Evolutionary conservation across 2,113 vertebrate species (phyloP).

Genomic region (Synodontis membranacea): DNA sequence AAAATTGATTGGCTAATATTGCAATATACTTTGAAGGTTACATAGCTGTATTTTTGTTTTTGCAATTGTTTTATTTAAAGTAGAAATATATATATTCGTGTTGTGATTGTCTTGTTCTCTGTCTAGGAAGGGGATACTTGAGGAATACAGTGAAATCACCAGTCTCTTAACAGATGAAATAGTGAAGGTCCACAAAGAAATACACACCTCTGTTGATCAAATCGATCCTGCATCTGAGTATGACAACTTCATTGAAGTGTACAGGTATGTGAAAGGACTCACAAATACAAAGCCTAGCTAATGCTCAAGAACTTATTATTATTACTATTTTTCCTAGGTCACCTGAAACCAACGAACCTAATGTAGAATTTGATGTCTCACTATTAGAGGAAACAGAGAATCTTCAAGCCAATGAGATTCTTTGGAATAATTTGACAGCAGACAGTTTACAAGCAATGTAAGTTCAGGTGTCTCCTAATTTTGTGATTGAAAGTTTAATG

Average conservation of each 20-base stretch:
- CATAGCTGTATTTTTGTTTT: background rate
- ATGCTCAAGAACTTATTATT: background rate
- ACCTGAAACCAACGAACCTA: constrained; percentile 79
- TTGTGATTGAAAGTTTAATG: background rate
- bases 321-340: constrained; percentile 70
- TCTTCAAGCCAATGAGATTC: constrained; percentile 90
- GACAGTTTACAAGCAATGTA: constrained; percentile 89
- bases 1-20: too few species aligned
- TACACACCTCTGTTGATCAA: constrained; percentile 85
- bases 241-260: constrained; percentile 87
- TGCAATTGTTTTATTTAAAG: background rate
- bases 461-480: constrained; percentile 62
- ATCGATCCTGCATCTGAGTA: constrained; percentile 91
- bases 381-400: constrained; percentile 91
- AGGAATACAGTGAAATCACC: constrained; percentile 95
- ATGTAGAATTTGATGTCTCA: constrained; percentile 86
- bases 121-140: constrained; percentile 87
- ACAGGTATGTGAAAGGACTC: constrained; percentile 73
- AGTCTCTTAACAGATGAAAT: constrained; percentile 93
- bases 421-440: constrained; percentile 96
- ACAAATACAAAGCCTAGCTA: background rate
- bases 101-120: background rate
- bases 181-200: constrained; percentile 91
- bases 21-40: too few species aligned
- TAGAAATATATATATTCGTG: background rate